phyloP scores from a whole-genome alignment of 2,113 vertebrate species.

The Proteles cristata region DNA sequence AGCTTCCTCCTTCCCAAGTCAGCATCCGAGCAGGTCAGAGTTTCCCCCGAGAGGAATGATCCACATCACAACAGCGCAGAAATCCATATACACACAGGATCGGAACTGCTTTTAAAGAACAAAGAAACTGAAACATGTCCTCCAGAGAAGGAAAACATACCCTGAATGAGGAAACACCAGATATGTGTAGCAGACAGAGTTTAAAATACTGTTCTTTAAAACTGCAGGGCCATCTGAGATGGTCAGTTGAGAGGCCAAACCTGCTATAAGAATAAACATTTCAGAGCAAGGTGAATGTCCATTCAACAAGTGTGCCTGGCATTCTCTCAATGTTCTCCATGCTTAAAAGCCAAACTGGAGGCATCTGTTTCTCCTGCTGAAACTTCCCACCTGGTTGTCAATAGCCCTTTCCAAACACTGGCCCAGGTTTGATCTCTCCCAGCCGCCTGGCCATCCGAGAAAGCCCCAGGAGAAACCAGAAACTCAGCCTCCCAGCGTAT shows the following conservation, averaged over 20 bases:
- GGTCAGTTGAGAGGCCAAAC: constrained; percentile 61
- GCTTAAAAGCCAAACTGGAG: constrained; percentile 76
- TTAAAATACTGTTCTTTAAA: constrained; percentile 16
- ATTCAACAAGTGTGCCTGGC: constrained; percentile 67
- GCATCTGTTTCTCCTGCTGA: constrained; percentile 73
- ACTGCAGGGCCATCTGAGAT: background rate
- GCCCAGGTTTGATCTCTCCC: constrained; percentile 75
- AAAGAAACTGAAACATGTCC: background rate
- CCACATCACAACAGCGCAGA: background rate
- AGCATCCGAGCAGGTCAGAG: background rate
- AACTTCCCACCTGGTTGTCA: constrained; percentile 74
- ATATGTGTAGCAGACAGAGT: background rate
- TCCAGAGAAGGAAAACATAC: background rate
- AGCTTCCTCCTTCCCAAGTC: background rate
- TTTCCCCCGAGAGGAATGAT: background rate
- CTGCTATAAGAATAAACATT: constrained; percentile 73
- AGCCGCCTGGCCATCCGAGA: constrained; percentile 65
- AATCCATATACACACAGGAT: background rate
- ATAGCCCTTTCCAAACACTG: constrained; percentile 74
- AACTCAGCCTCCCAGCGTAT: background rate
- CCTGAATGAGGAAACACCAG: background rate
- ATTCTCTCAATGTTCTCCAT: constrained; percentile 44
- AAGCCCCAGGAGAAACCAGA: constrained; percentile 32
- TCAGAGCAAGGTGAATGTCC: constrained; percentile 74
- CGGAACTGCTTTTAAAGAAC: constrained; percentile 13